Conservation (phyloP, 2,888 invertebrate species). For the Boloria euphrosyne region DNA sequence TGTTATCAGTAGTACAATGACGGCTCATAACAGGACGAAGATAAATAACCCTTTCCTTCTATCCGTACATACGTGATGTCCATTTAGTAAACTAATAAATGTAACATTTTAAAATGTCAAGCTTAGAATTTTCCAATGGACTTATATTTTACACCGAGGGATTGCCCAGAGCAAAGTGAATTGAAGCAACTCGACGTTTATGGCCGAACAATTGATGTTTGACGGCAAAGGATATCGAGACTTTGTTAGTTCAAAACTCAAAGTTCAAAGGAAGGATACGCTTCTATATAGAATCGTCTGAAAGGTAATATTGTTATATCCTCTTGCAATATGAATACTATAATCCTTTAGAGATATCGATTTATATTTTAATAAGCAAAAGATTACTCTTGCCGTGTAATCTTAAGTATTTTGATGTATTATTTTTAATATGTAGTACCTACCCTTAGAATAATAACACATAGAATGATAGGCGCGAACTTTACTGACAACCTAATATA, state of each 20-base stretch:
- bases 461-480: too few relatives aligned
- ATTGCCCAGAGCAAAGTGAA: neutral
- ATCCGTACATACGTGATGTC: neutral
- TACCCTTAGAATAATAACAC: too few relatives aligned
- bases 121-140: neutral
- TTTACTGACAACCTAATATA: too few relatives aligned
- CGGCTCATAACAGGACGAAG: neutral
- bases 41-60: constrained; percentile 2
- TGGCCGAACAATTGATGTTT: constrained; percentile 10
- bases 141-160: neutral
- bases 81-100: constrained; percentile 7
- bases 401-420: too few relatives aligned
- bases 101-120: neutral
- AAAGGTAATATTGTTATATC: neutral
- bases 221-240: constrained; percentile 8
- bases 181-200: neutral
- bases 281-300: neutral
- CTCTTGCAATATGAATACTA: neutral
- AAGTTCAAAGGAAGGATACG: neutral
- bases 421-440: too few relatives aligned
- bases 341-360: too few relatives aligned
- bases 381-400: too few relatives aligned
- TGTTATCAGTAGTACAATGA: constrained; percentile 8
- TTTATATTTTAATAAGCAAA: too few relatives aligned
- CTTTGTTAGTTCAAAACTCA: neutral